Evolutionary conservation across 2,797 vertebrate species (phyloP).

Genomic region (Phoeniculus purpureus): DNA sequence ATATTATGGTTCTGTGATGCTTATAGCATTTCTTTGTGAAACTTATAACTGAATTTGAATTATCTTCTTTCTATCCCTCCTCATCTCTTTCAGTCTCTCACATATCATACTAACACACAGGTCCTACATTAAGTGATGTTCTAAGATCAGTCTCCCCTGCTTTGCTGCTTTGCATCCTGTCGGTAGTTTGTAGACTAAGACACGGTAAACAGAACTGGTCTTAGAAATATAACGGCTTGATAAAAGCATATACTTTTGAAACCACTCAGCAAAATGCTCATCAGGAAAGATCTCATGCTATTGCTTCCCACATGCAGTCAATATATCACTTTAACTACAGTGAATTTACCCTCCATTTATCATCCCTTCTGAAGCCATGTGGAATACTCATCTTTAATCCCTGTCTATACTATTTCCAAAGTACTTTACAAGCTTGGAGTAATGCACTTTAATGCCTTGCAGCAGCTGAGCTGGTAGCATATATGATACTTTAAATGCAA

Average conservation of each 20-base stretch:
- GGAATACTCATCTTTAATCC: constrained; percentile 96
- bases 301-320: constrained; percentile 86
- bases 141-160: background rate
- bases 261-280: constrained; percentile 74
- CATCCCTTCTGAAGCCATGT: constrained; percentile 91
- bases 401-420: constrained; percentile 93
- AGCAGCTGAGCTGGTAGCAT: constrained; percentile 94
- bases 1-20: background rate
- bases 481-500: constrained; percentile 98
- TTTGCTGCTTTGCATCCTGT: constrained; percentile 45
- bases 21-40: background rate
- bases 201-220: background rate
- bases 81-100: background rate
- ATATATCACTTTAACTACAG: constrained; percentile 93
- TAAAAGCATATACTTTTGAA: constrained; percentile 67
- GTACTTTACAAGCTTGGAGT: constrained; percentile 93
- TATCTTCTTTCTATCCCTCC: background rate
- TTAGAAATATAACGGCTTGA: constrained; percentile 38
- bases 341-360: constrained; percentile 89
- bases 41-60: background rate
- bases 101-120: background rate
- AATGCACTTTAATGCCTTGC: constrained; percentile 92
- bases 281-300: constrained; percentile 67
- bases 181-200: background rate
- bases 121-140: background rate